Conservation (phyloP, 2,797 vertebrate species). For the Spea hammondii region DNA sequence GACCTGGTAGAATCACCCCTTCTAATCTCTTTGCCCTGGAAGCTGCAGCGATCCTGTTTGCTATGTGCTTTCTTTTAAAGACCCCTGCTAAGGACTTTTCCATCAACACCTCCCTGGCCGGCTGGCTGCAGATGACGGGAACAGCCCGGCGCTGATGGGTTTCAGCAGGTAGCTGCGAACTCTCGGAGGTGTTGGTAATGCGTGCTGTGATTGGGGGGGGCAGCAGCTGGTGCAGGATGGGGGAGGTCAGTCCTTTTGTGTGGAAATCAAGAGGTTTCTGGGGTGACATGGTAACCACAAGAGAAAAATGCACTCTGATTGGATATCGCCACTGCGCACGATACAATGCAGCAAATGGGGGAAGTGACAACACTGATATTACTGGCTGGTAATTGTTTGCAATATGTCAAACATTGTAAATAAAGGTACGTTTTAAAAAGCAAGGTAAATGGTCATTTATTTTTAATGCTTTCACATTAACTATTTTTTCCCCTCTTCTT, state of each 20-base stretch:
- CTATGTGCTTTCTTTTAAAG: slow-evolving; percentile 22
- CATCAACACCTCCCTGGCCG: slow-evolving; percentile 37
- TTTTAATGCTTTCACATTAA: neutral
- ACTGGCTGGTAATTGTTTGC: neutral
- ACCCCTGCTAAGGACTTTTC: slow-evolving; percentile 19
- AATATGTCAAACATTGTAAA: neutral
- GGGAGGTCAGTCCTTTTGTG: slow-evolving; percentile 38
- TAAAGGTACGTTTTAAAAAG: neutral
- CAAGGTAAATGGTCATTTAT: no score
- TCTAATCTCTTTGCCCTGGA: neutral
- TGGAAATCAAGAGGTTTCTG: slow-evolving; percentile 39
- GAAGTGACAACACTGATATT: slow-evolving; percentile 9
- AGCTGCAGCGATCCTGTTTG: slow-evolving; percentile 20
- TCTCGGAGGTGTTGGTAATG: neutral
- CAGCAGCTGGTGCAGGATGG: slow-evolving; percentile 21
- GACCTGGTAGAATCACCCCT: slow-evolving; percentile 10
- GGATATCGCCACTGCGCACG: slow-evolving; percentile 4
- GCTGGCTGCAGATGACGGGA: neutral
- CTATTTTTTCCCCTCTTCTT: neutral
- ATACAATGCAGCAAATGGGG: slow-evolving; percentile 31
- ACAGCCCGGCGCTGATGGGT: slow-evolving; percentile 14
- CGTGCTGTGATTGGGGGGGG: slow-evolving; percentile 25
- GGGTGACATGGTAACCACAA: slow-evolving; percentile 43
- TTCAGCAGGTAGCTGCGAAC: slow-evolving; percentile 28
- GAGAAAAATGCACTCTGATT: slow-evolving; percentile 32